Percentiles rank a stretch among this genome's conserved stretches.
phyloP scores from a whole-genome alignment of 2,113 vertebrate genomes.

The Ophthalmolycus amberensis region DNA sequence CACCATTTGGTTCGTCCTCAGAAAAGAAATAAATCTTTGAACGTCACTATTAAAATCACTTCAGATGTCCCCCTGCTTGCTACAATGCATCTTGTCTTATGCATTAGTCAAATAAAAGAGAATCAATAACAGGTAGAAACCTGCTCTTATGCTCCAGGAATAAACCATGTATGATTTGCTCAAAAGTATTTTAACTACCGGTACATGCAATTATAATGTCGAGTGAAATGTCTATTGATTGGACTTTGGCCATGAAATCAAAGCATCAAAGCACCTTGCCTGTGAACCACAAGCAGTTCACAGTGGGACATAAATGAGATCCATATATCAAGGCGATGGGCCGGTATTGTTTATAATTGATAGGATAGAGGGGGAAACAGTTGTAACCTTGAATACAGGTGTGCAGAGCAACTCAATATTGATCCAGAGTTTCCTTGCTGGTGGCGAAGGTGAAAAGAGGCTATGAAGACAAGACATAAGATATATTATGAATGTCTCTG shows the following conservation, averaged over 20 bases:
- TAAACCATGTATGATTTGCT: slow-evolving; percentile 46
- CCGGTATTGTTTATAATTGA: slow-evolving; percentile 69
- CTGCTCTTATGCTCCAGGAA: slow-evolving; percentile 19
- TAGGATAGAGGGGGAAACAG: slow-evolving; percentile 62
- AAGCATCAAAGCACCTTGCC: slow-evolving; percentile 24
- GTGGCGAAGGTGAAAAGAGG: slow-evolving; percentile 74
- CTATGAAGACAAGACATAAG: slow-evolving; percentile 74
- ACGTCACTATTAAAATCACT: slow-evolving; percentile 41
- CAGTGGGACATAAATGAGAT: slow-evolving; percentile 34
- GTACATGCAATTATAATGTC: neutral
- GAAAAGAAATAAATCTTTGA: slow-evolving; percentile 19
- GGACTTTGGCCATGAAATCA: neutral
- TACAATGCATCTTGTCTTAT: slow-evolving; percentile 12
- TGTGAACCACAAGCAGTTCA: slow-evolving; percentile 17
- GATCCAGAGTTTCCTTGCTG: slow-evolving; percentile 81
- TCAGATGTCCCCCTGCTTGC: slow-evolving; percentile 1
- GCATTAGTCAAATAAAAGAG: slow-evolving; percentile 31
- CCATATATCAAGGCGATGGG: slow-evolving; percentile 5
- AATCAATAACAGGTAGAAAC: slow-evolving; percentile 45
- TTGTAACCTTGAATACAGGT: slow-evolving; percentile 75
- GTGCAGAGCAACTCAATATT: slow-evolving; percentile 74
- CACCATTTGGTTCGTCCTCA: neutral
- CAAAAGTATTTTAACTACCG: neutral
- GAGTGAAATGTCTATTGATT: slow-evolving; percentile 32
- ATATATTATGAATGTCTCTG: slow-evolving; percentile 77